A percentile compares a stretch with the other conserved stretches of the same genome.
These are phyloP conservation scores for Hippocampus abdominalis DNA, from an alignment of 2,113 vertebrate species.

Conservation along the genomic window DNA sequence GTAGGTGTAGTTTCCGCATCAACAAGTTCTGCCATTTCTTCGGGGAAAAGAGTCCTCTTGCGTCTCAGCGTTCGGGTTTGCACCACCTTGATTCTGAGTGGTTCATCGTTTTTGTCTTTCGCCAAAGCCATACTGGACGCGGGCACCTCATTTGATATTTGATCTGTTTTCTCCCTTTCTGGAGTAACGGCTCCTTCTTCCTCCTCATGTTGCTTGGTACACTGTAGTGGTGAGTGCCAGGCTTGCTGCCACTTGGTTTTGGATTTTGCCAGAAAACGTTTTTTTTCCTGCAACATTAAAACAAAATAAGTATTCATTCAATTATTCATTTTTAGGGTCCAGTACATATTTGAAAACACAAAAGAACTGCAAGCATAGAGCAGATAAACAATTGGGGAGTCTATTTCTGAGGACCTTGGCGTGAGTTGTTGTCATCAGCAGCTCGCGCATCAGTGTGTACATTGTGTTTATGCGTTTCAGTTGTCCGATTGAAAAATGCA, in stretches of 20 bases:
- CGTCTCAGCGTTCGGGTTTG: not conserved
- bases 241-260: slow-evolving; percentile 19
- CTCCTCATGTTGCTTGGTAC: not conserved
- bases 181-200: too few species aligned
- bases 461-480: too few species aligned
- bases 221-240: slow-evolving; percentile 5
- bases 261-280: slow-evolving; percentile 13
- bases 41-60: not conserved
- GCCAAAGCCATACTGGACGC: not conserved
- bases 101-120: not conserved
- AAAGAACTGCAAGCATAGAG: too few species aligned
- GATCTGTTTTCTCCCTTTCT: not conserved
- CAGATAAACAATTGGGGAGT: too few species aligned
- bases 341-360: too few species aligned
- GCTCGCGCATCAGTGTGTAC: too few species aligned
- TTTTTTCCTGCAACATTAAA: slow-evolving; percentile 35
- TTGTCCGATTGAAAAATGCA: too few species aligned
- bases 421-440: too few species aligned
- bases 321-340: too few species aligned
- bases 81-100: not conserved
- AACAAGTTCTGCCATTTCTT: not conserved
- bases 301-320: not conserved
- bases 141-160: not conserved
- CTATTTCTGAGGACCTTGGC: too few species aligned
- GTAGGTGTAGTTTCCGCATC: too few species aligned